Conservation (phyloP, 2,797 vertebrate genomes). For the Helicolenus hilgendorfi region DNA sequence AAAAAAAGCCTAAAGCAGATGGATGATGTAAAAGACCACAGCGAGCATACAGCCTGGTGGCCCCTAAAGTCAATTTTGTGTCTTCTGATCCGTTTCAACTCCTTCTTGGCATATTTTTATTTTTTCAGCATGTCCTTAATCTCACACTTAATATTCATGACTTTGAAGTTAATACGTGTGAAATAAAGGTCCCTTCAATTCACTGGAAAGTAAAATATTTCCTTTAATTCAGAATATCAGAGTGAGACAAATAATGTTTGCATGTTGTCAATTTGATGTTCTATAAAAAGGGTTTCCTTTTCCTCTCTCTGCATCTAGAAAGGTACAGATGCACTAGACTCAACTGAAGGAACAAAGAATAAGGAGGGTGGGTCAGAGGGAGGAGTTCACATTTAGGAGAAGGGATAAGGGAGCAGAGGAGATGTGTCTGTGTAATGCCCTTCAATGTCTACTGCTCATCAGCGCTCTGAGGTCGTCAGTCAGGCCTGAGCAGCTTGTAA, state of each 20-base stretch:
- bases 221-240: not conserved
- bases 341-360: slow-evolving; percentile 28
- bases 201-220: not conserved
- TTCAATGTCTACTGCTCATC: not conserved
- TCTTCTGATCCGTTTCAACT: not conserved
- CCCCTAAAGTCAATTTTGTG: not conserved
- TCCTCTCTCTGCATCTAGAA: not conserved
- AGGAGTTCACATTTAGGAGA: slow-evolving; percentile 40
- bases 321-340: not conserved
- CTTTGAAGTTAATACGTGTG: slow-evolving; percentile 19
- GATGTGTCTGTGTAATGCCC: slow-evolving; percentile 16
- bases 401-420: slow-evolving; percentile 12
- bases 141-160: not conserved
- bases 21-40: slow-evolving; percentile 28
- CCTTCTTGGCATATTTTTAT: not conserved
- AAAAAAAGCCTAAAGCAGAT: slow-evolving; percentile 10
- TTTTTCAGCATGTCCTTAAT: not conserved
- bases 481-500: slow-evolving; percentile 22
- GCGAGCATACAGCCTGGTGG: not conserved
- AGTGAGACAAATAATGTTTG: not conserved
- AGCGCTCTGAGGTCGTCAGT: slow-evolving; percentile 28
- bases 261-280: not conserved
- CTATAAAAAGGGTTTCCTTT: not conserved
- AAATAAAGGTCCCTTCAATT: slow-evolving; percentile 13
- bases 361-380: slow-evolving; percentile 16